A percentile compares a stretch with the other conserved stretches of the same genome.
These are phyloP conservation scores for Bambusicola thoracicus DNA, from an alignment of 2,113 vertebrate genomes.

Conservation along the genomic window DNA sequence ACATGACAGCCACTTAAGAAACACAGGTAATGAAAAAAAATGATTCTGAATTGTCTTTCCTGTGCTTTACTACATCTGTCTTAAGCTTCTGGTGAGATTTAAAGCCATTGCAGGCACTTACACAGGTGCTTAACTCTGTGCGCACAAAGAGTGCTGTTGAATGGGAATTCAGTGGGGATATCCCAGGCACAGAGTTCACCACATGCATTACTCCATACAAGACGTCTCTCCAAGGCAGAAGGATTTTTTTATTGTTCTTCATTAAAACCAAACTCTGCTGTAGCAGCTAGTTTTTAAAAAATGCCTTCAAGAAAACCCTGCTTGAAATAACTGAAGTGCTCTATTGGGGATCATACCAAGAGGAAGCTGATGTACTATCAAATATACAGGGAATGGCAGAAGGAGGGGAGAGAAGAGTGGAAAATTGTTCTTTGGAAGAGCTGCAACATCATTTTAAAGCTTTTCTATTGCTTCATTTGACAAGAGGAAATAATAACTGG, in stretches of 20 bases:
- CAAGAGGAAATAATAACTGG: conserved; percentile 17
- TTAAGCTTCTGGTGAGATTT: conserved; percentile 1
- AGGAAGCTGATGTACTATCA: conserved; percentile 47
- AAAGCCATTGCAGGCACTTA: conserved; percentile 16
- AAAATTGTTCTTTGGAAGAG: conserved; percentile 50
- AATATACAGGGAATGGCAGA: conserved; percentile 24
- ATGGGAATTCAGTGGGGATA: not conserved
- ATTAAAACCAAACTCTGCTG: conserved; percentile 34
- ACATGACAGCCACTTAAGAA: not conserved
- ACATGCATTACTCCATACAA: not conserved
- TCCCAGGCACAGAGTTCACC: not conserved
- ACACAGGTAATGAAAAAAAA: not conserved
- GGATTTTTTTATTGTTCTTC: conserved; percentile 14
- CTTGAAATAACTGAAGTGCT: conserved; percentile 49
- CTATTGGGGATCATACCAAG: conserved; percentile 38
- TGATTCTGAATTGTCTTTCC: not conserved
- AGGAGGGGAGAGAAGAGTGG: not conserved
- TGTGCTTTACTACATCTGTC: not conserved
- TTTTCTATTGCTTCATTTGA: conserved; percentile 45
- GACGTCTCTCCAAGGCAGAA: not conserved
- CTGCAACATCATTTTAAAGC: conserved; percentile 13
- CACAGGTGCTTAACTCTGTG: not conserved
- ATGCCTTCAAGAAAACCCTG: not conserved
- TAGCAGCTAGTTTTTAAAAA: conserved; percentile 16
- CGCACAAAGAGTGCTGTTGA: not conserved